Percentiles rank a stretch among this genome's conserved stretches.
Evolutionary conservation across 1,140 invertebrate species (phyloP).

Genomic region (Pollicipes pollicipes): DNA sequence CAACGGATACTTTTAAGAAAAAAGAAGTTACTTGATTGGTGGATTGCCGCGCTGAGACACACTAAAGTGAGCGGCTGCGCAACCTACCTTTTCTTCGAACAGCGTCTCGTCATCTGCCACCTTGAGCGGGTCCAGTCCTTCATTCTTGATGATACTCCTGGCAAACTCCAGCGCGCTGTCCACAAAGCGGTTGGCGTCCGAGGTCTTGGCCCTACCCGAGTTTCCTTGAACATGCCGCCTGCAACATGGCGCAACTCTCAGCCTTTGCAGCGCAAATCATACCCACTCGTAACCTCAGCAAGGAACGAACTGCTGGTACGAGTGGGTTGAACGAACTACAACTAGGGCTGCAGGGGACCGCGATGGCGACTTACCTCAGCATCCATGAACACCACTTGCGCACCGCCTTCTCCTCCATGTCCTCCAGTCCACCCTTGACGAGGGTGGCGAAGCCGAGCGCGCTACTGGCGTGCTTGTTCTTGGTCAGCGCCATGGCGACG

Average conservation of each 20-base stretch:
- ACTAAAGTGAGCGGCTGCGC: too few species aligned
- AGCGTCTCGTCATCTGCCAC: neutral
- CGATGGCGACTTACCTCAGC: neutral
- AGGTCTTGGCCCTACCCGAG: neutral
- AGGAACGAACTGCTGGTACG: too few species aligned
- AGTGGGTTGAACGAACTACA: too few species aligned
- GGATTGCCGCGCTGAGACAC: too few species aligned
- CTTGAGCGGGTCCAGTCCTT: neutral
- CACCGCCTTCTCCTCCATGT: neutral
- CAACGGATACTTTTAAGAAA: too few species aligned
- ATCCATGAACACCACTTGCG: neutral
- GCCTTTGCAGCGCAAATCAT: too few species aligned
- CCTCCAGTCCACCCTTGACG: neutral
- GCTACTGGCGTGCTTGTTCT: neutral
- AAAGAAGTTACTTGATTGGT: too few species aligned
- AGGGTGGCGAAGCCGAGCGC: neutral
- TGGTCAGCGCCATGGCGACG: neutral
- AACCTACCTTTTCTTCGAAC: neutral
- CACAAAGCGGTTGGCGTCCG: slow-evolving; percentile 4
- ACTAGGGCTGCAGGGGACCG: too few species aligned
- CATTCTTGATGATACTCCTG: neutral
- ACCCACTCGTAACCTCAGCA: too few species aligned
- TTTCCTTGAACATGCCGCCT: neutral
- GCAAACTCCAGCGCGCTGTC: neutral
- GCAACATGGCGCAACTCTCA: too few species aligned